Base-by-base conservation (phyloP, 2,797 vertebrate species). In the Myoxocephalus aenaeus region DNA sequence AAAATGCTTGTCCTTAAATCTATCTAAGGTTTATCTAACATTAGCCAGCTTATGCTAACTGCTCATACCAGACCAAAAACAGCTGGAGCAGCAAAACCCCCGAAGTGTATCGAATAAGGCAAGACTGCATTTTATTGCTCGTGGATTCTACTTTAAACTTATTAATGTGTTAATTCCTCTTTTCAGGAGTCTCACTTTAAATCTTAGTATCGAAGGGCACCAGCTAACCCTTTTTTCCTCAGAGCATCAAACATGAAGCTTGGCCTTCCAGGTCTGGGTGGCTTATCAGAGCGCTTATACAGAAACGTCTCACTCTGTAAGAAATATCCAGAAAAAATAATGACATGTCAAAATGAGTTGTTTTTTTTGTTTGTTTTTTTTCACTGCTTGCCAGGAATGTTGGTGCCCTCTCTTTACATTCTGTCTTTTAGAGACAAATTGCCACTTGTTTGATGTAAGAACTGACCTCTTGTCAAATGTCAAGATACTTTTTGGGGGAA, bases 381-480 rank as follows among this genome's bases (percentile, higher is more conserved):
- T 53, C 22, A 63, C n/a, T 65, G 3, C 63, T 66, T 42, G 44
- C 22, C 46, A 38, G 7, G 8, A 57, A 42, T 67, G 44, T 72
- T 53, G 7, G 62, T 22, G 9, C 63, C 27, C 53, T 71, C 61
- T 68, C 40, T 42, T 79, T 42, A 29, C 62, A 67, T 46, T 58
- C 22, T 74, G 69, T 76, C 63, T 70, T 70, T 69, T 22, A 61
- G 62, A 76, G 65, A 83, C 53, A 83, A 71, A 72, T 69, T 70
- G 72, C 80, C 76, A 72, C 73, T 70, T 80, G 65, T 78, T 44
- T 68, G 66, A 87, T 32, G 57, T 79, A 58, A 57, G 32, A 79
- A 79, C 77, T 67, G 48, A 66, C 65, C 69, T 80, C 40, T 69
- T 67, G 59, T 86, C 20, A 2, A 74, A 73, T 73, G 67, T 73